Conservation (phyloP, 2,113 vertebrate genomes). For the Psophia crepitans region DNA sequence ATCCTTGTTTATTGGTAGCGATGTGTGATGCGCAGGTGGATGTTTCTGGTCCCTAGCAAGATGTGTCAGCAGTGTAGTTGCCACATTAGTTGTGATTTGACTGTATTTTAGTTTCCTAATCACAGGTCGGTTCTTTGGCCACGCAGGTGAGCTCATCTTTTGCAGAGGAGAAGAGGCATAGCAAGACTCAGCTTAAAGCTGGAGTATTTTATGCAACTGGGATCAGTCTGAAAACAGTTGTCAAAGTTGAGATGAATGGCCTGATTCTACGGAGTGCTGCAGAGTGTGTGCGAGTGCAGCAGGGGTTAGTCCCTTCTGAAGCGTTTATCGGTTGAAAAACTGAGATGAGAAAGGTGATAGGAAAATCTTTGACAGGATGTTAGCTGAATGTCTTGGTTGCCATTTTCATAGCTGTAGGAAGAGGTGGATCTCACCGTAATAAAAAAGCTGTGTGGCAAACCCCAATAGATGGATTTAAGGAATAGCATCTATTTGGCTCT, state of each 20-base stretch:
- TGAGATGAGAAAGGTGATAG: background rate
- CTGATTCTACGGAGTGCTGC: accelerated
- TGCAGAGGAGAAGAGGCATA: background rate
- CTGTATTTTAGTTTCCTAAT: background rate
- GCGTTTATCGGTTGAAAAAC: background rate
- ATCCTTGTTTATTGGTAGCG: background rate
- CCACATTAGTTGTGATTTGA: background rate
- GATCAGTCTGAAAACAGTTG: background rate
- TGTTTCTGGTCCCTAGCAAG: background rate
- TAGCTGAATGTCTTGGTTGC: background rate
- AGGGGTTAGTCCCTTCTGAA: background rate
- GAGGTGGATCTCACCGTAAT: background rate
- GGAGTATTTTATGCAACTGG: background rate
- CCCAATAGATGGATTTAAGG: background rate
- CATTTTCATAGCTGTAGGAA: background rate
- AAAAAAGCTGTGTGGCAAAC: background rate
- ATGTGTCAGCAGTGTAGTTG: accelerated
- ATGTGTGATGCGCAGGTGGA: background rate
- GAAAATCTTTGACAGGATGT: background rate
- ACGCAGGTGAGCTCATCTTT: accelerated
- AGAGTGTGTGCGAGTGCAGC: background rate
- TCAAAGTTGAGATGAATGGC: background rate
- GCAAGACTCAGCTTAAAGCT: background rate
- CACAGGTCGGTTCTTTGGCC: accelerated
- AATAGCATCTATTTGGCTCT: background rate